Percentiles rank a stretch among this genome's conserved stretches.
Evolutionary conservation across 1,140 invertebrate species (phyloP).

Genomic region (Eupristina koningsbergeri): DNA sequence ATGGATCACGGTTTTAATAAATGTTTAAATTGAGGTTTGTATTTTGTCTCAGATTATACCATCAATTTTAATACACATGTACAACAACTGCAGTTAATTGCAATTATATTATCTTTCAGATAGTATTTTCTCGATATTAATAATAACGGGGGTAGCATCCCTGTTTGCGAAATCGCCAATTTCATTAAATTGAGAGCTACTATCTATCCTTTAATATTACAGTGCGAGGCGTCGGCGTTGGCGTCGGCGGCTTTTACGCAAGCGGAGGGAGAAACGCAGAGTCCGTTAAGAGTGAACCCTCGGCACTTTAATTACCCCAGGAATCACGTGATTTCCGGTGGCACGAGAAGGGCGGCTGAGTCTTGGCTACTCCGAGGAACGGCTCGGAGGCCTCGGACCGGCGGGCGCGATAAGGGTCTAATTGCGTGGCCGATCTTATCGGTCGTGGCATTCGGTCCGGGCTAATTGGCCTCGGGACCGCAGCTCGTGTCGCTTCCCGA

Average conservation of each 20-base stretch:
- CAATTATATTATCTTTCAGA: too few relatives aligned
- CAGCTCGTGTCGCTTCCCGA: too few relatives aligned
- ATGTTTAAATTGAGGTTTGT: too few relatives aligned
- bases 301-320: slow-evolving; percentile 38
- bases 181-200: too few relatives aligned
- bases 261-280: not conserved
- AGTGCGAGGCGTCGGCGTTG: not conserved
- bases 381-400: too few relatives aligned
- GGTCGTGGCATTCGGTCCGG: not conserved
- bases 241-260: slow-evolving; percentile 24
- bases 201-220: slow-evolving; percentile 1
- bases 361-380: not conserved
- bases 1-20: too few relatives aligned
- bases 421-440: slow-evolving; percentile 51
- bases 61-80: too few relatives aligned
- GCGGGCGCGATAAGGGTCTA: slow-evolving; percentile 57
- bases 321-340: slow-evolving; percentile 28
- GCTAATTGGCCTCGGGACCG: slow-evolving; percentile 57
- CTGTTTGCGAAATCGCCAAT: too few relatives aligned
- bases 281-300: not conserved
- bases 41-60: too few relatives aligned
- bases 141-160: too few relatives aligned
- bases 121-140: too few relatives aligned
- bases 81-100: too few relatives aligned
- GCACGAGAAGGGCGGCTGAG: not conserved